phyloP scores from a whole-genome alignment of 2,888 invertebrate species.

The Drosophila infuscata region DNA sequence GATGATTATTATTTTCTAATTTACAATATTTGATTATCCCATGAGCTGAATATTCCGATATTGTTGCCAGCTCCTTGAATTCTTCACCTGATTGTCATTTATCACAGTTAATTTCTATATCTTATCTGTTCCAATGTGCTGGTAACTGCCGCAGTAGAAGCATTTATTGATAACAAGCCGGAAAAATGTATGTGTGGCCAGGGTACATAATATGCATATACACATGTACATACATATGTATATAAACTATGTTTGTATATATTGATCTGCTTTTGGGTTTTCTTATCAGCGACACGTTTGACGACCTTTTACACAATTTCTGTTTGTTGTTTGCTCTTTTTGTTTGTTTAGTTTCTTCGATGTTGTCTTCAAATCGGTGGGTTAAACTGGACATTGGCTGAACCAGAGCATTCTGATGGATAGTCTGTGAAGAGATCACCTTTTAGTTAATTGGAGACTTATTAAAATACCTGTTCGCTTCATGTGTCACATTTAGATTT shows the following conservation, averaged over 20 bases:
- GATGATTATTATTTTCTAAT: constrained; percentile 24
- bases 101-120: constrained; percentile 69
- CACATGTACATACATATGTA: background rate
- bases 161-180: constrained; percentile 62
- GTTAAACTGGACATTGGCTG: constrained; percentile 19
- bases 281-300: constrained; percentile 64
- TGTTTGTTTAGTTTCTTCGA: constrained; percentile 51
- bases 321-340: constrained; percentile 30
- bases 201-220: constrained; percentile 20
- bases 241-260: constrained; percentile 12
- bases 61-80: constrained; percentile 57
- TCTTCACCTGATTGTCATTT: constrained; percentile 62
- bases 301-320: constrained; percentile 71
- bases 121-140: constrained; percentile 60
- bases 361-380: constrained; percentile 4
- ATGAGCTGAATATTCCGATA: constrained; percentile 43
- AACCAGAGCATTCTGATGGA: constrained; percentile 5
- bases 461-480: constrained; percentile 32
- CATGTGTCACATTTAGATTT: constrained; percentile 30
- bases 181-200: constrained; percentile 15
- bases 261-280: constrained; percentile 47
- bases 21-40: constrained; percentile 78
- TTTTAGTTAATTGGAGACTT: background rate
- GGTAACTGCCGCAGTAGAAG: constrained; percentile 73
- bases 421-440: constrained; percentile 1